These are phyloP conservation scores for Danaus plexippus DNA, from an alignment of 1,140 invertebrate species.

Conservation along the genomic window DNA sequence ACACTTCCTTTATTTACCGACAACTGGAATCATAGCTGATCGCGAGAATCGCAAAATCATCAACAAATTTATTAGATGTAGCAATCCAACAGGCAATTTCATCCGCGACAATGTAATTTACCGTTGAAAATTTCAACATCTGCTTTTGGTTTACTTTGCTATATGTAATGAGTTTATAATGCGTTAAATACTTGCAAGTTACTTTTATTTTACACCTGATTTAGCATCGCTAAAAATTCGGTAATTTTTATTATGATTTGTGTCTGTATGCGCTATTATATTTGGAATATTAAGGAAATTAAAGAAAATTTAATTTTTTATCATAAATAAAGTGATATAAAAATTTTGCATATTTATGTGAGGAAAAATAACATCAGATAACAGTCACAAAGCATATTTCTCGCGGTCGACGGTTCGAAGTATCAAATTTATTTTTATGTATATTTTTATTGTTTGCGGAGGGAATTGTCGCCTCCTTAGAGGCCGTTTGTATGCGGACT, in stretches of 20 bases:
- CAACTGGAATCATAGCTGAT: too few species aligned
- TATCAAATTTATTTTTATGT: conserved; percentile 69
- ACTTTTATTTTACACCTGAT: too few species aligned
- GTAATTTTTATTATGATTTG: too few species aligned
- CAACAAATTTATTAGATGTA: conserved; percentile 52
- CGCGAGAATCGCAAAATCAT: conserved; percentile 31
- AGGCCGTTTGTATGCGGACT: conserved; percentile 64
- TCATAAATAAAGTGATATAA: too few species aligned
- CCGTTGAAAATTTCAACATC: conserved; percentile 47
- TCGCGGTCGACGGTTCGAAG: conserved; percentile 45
- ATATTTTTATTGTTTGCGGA: conserved; percentile 68
- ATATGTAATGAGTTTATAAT: too few species aligned
- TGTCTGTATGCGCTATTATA: too few species aligned
- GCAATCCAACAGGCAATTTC: conserved; percentile 52
- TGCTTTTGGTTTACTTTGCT: conserved; percentile 25
- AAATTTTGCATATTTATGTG: too few species aligned
- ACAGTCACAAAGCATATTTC: conserved; percentile 44
- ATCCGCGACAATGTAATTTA: conserved; percentile 51
- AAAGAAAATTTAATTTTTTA: too few species aligned
- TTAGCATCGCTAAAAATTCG: too few species aligned
- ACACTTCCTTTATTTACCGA: neutral
- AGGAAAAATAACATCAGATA: conserved; percentile 7
- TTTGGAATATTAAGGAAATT: too few species aligned
- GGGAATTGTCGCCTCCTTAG: conserved; percentile 65
- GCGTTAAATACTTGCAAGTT: too few species aligned